Evolutionary conservation across 2,888 invertebrate genomes (phyloP).

Genomic region (Lissocephala sabroskyi): DNA sequence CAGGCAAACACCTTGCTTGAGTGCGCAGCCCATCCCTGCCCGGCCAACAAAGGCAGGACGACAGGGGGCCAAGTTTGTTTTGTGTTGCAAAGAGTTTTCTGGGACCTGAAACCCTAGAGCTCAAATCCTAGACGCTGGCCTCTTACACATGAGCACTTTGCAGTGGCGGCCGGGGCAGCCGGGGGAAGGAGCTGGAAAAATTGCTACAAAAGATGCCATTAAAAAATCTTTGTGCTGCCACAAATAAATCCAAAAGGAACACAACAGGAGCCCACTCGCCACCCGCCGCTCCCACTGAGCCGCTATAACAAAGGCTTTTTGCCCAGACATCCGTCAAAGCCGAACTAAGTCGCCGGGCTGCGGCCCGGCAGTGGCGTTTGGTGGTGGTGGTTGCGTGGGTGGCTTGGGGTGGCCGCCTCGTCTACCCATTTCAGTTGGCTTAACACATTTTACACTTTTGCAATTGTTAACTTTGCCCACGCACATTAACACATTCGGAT

Average conservation of each 20-base stretch:
- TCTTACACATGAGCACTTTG: conserved; percentile 33
- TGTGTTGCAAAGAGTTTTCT: conserved; percentile 49
- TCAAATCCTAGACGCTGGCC: conserved; percentile 33
- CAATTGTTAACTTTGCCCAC: conserved; percentile 52
- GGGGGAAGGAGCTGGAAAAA: conserved; percentile 45
- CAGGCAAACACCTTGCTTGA: conserved; percentile 62
- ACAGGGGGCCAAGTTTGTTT: conserved; percentile 44
- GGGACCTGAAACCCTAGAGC: conserved; percentile 16
- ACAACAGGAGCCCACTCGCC: conserved; percentile 17
- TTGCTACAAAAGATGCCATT: conserved; percentile 63
- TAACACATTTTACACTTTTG: conserved; percentile 64
- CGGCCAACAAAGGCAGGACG: conserved; percentile 11
- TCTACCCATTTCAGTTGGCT: conserved; percentile 51
- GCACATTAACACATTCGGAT: conserved; percentile 54
- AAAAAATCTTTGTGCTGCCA: conserved; percentile 62
- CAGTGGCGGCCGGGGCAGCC: conserved; percentile 8
- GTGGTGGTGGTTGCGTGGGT: not conserved
- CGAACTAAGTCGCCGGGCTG: conserved; percentile 55
- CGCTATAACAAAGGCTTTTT: conserved; percentile 34
- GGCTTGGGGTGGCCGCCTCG: conserved; percentile 4
- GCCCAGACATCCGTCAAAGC: conserved; percentile 54
- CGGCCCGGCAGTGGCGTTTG: conserved; percentile 37
- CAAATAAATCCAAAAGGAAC: conserved; percentile 55
- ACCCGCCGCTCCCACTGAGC: not conserved
- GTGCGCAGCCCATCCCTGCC: conserved; percentile 31